These are phyloP conservation scores for Tupiocoris notatus DNA, from an alignment of 2,888 invertebrate genomes.

Conservation along the genomic window DNA sequence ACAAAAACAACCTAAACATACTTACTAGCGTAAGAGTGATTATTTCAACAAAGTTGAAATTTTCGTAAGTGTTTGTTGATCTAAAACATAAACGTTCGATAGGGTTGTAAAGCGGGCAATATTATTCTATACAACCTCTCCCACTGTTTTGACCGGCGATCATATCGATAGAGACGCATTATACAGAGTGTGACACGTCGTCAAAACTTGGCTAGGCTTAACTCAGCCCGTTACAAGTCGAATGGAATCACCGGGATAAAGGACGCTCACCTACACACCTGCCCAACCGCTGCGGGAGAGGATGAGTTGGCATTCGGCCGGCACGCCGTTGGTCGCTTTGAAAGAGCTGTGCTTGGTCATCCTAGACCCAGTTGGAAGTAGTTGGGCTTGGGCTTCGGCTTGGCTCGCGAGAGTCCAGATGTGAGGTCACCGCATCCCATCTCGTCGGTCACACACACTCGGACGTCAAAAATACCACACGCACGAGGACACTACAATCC, in stretches of 20 bases:
- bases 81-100: no score
- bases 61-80: no score
- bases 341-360: neutral
- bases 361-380: neutral
- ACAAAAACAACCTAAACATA: no score
- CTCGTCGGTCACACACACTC: neutral
- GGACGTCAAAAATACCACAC: neutral
- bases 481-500: neutral
- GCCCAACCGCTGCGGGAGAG: constrained; percentile 23
- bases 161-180: neutral
- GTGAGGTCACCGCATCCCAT: neutral
- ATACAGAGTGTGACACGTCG: neutral
- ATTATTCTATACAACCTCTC: no score
- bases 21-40: no score
- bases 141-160: neutral
- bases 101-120: no score
- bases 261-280: constrained; percentile 36
- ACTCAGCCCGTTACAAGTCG: neutral
- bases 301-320: constrained; percentile 33
- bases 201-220: neutral
- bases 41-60: no score
- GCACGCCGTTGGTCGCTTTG: neutral
- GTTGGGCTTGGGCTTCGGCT: neutral
- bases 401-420: neutral
- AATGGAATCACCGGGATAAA: constrained; percentile 25